Evolutionary conservation across 2,797 vertebrate species (phyloP).

Genomic region (Pipistrellus pygmaeus): DNA sequence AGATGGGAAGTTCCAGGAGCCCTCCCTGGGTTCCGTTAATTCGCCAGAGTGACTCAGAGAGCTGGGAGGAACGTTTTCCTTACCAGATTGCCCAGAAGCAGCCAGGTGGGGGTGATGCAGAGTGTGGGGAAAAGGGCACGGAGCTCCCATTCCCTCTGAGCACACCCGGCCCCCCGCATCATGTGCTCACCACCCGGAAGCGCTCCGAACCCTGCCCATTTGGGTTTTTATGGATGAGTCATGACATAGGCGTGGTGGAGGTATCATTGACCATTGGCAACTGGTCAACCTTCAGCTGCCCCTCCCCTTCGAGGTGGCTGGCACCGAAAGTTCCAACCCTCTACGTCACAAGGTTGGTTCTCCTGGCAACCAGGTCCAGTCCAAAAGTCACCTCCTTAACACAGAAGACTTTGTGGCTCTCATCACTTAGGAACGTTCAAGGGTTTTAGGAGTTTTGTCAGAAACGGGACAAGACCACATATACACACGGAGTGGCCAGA

Average conservation of each 20-base stretch:
- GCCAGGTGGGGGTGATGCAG: not conserved
- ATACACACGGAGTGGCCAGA: too few species aligned
- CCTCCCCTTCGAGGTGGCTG: not conserved
- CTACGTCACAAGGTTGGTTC: not conserved
- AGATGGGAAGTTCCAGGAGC: not conserved
- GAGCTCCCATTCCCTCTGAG: not conserved
- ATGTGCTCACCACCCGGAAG: not conserved
- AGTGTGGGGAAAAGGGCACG: not conserved
- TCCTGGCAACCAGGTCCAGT: not conserved
- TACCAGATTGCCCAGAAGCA: not conserved
- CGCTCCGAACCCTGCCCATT: not conserved
- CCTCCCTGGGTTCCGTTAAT: not conserved
- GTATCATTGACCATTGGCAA: not conserved
- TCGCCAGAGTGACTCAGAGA: not conserved
- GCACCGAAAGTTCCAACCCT: not conserved
- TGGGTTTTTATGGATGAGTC: not conserved
- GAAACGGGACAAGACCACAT: not conserved
- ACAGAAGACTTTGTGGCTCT: not conserved
- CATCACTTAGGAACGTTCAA: not conserved
- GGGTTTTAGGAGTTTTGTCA: not conserved
- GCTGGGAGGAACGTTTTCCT: not conserved
- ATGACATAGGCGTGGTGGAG: not conserved
- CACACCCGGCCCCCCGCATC: not conserved
- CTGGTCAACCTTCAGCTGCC: not conserved
- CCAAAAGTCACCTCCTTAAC: not conserved